Percentiles rank a stretch among this genome's conserved stretches.
These are phyloP conservation scores for Drosophila mettleri DNA, from an alignment of 2,888 invertebrate genomes.

Conservation along the genomic window DNA sequence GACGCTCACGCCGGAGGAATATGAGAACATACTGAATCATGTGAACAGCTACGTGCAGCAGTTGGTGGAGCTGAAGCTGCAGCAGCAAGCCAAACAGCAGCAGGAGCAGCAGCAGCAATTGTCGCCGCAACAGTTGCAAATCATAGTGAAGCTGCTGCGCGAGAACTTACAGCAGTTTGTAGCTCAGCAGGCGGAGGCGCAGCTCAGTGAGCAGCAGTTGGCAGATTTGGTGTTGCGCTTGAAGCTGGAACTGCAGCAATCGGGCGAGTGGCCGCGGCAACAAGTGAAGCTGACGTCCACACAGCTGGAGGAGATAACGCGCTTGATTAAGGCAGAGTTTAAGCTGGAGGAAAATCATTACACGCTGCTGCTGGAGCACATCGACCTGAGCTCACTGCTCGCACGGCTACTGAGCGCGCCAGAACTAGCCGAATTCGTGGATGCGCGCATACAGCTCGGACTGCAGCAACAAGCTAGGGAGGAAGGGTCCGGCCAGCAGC, in stretches of 20 bases:
- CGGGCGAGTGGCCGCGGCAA: slow-evolving; percentile 48
- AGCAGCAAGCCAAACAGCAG: slow-evolving; percentile 57
- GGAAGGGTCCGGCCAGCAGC: slow-evolving; percentile 53
- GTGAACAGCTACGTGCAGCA: slow-evolving; percentile 83
- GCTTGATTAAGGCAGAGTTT: slow-evolving; percentile 72
- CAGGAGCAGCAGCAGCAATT: slow-evolving; percentile 43
- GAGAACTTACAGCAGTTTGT: slow-evolving; percentile 75
- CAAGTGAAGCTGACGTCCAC: slow-evolving; percentile 76
- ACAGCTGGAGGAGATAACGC: slow-evolving; percentile 83
- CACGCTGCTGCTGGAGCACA: slow-evolving; percentile 72
- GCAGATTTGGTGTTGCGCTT: slow-evolving; percentile 79
- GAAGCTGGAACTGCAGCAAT: slow-evolving; percentile 59
- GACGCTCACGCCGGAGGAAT: slow-evolving; percentile 81
- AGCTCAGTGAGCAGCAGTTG: slow-evolving; percentile 73
- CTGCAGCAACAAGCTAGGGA: slow-evolving; percentile 11
- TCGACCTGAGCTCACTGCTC: slow-evolving; percentile 83
- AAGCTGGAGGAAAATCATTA: slow-evolving; percentile 65
- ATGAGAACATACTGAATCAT: slow-evolving; percentile 83
- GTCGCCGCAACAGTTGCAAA: slow-evolving; percentile 71
- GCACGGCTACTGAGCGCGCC: slow-evolving; percentile 82
- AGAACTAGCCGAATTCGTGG: slow-evolving; percentile 73
- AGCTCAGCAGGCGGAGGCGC: slow-evolving; percentile 39
- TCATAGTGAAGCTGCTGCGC: slow-evolving; percentile 79
- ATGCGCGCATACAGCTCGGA: slow-evolving; percentile 66
- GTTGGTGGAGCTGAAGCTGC: slow-evolving; percentile 80